A percentile compares a stretch with the other conserved stretches of the same genome.
Evolutionary conservation across 2,797 vertebrate genomes (phyloP).

Genomic region (Bradypus variegatus): DNA sequence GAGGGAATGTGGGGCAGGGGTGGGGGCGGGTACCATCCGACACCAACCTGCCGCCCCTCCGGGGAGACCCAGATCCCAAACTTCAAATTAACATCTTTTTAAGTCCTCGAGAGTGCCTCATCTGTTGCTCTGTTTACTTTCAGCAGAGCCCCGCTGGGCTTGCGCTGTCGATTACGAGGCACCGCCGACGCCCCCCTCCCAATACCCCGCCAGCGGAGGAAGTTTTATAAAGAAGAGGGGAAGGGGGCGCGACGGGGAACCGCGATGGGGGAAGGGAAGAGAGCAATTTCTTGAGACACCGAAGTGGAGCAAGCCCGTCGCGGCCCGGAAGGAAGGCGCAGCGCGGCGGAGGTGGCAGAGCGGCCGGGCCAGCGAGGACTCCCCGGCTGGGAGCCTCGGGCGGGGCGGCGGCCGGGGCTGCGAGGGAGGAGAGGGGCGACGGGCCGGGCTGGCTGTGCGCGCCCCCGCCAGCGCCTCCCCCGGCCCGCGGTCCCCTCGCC

Average conservation of each 20-base stretch:
- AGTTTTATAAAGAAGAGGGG: slow-evolving; percentile 49
- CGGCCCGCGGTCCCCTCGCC: slow-evolving; percentile 42
- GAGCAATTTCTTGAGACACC: background rate
- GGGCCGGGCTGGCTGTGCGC: slow-evolving; percentile 32
- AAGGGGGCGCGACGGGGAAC: slow-evolving; percentile 57
- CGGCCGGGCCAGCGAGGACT: background rate
- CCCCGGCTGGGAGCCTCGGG: background rate
- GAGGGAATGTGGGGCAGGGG: background rate
- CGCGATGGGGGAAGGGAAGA: background rate
- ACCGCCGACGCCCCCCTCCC: slow-evolving; percentile 26
- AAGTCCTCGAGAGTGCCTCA: slow-evolving; percentile 47
- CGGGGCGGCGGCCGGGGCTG: background rate
- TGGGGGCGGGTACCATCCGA: background rate
- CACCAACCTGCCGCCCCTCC: slow-evolving; percentile 7
- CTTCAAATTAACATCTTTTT: slow-evolving; percentile 18
- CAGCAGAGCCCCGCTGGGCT: background rate
- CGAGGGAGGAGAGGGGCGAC: slow-evolving; percentile 3
- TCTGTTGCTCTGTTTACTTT: slow-evolving; percentile 72
- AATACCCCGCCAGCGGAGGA: slow-evolving; percentile 18
- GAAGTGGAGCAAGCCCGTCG: background rate
- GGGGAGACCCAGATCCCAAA: background rate
- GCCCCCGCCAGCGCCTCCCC: slow-evolving; percentile 39
- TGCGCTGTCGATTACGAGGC: background rate
- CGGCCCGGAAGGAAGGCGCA: slow-evolving; percentile 32
- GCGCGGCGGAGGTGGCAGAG: no score